A percentile compares a stretch with the other conserved stretches of the same genome.
Conservation (phyloP, 2,113 vertebrate genomes). For the Plecotus auritus region DNA sequence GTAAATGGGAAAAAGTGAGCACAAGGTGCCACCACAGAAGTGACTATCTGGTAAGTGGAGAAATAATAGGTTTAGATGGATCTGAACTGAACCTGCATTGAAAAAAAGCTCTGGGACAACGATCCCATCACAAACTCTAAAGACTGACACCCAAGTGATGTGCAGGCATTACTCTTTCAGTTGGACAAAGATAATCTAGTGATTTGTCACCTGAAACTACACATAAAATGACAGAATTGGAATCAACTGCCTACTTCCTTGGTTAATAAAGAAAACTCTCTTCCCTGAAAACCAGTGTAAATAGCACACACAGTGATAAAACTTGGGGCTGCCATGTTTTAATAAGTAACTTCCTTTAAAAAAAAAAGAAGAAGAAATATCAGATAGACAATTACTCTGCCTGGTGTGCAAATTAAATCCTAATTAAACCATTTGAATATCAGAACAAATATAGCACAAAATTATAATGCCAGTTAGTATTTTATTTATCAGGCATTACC, state of each 20-base stretch:
- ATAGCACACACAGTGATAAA: background rate
- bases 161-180: background rate
- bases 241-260: background rate
- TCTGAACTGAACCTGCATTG: background rate
- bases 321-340: background rate
- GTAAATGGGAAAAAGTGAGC: background rate
- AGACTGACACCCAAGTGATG: background rate
- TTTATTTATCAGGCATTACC: constrained; percentile 76
- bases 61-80: background rate
- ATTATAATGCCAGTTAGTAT: constrained; percentile 68
- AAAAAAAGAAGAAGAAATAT: constrained; percentile 32
- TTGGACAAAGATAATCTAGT: background rate
- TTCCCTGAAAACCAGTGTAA: background rate
- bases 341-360: constrained; percentile 21
- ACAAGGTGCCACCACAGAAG: background rate
- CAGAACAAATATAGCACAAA: constrained; percentile 71
- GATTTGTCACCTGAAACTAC: background rate
- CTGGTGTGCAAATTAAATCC: constrained; percentile 50
- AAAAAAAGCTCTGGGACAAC: background rate
- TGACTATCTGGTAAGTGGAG: background rate
- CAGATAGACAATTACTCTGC: constrained; percentile 33
- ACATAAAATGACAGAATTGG: background rate
- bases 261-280: background rate
- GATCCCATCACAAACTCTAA: background rate
- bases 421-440: constrained; percentile 73